Evolutionary conservation across 64 coral and sea anemone genomes (phyloP).

Genomic region (Montipora cactus): DNA sequence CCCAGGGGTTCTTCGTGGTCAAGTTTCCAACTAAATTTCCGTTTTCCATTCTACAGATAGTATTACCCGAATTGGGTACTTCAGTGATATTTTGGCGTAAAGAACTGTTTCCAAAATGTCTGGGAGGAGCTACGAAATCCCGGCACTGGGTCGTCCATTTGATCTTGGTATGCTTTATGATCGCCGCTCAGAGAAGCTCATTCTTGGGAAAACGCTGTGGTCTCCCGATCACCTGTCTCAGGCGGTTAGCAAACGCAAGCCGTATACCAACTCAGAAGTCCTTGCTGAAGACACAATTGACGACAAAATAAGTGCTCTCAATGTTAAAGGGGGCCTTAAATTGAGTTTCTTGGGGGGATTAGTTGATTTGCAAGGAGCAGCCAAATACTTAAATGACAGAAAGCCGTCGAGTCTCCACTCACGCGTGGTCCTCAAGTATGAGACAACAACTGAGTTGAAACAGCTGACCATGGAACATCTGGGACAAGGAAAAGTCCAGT

Average conservation of each 20-base stretch:
- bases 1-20: too few relatives aligned
- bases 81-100: neutral
- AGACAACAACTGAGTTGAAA: constrained; percentile 52
- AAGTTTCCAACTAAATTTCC: neutral
- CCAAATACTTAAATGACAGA: constrained; percentile 68
- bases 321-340: constrained; percentile 37
- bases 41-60: neutral
- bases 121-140: too few relatives aligned
- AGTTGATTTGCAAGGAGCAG: constrained; percentile 53
- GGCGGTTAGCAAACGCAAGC: neutral
- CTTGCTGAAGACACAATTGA: constrained; percentile 61
- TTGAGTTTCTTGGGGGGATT: constrained; percentile 54
- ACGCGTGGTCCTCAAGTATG: constrained; percentile 63
- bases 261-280: constrained; percentile 31
- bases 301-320: constrained; percentile 17
- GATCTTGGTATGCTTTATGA: too few relatives aligned
- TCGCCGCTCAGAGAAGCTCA: too few relatives aligned
- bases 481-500: constrained; percentile 10
- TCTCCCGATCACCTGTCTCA: too few relatives aligned
- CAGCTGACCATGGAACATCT: constrained; percentile 59
- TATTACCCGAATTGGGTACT: neutral
- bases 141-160: too few relatives aligned
- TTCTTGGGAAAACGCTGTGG: too few relatives aligned
- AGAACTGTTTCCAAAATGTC: too few relatives aligned
- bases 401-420: constrained; percentile 59